Percentiles rank a stretch among this genome's conserved stretches.
phyloP scores from a whole-genome alignment of 2,797 vertebrate species.

The Lepilemur septentrionalis region DNA sequence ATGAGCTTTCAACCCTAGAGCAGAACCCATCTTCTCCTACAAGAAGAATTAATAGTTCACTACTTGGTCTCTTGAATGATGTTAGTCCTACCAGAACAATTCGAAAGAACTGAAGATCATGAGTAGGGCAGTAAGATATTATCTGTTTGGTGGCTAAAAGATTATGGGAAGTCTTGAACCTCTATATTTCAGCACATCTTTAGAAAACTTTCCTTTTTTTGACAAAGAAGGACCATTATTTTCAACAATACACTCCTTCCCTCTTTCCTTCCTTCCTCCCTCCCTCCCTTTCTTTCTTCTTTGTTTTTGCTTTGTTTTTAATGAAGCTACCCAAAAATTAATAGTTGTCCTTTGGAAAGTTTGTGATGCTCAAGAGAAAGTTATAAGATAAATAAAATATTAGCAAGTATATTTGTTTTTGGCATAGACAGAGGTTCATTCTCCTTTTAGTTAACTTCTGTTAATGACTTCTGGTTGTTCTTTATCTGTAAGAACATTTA shows the following conservation, averaged over 20 bases:
- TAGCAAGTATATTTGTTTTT: not conserved
- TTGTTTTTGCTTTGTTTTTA: not conserved
- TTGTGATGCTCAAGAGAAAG: not conserved
- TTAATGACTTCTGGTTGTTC: not conserved
- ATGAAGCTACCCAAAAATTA: not conserved
- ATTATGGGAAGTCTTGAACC: not conserved
- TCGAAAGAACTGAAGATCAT: not conserved
- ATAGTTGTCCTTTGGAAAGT: not conserved
- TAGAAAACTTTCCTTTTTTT: not conserved
- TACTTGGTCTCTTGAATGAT: not conserved
- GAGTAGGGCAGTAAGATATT: not conserved
- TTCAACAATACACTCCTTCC: not conserved
- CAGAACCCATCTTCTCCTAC: not conserved
- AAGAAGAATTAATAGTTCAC: not conserved
- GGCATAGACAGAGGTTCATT: not conserved
- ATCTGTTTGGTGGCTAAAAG: not conserved
- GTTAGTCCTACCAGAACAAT: not conserved
- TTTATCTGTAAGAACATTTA: not conserved
- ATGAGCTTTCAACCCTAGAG: not conserved
- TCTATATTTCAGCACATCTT: not conserved
- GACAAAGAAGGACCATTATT: not conserved
- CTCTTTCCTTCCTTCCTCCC: not conserved
- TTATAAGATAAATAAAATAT: slow-evolving; percentile 31
- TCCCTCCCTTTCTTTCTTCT: not conserved
- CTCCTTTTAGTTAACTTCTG: not conserved